phyloP scores from a whole-genome alignment of 1,140 invertebrate species.

The Pseudomyrmex cubaensis region DNA sequence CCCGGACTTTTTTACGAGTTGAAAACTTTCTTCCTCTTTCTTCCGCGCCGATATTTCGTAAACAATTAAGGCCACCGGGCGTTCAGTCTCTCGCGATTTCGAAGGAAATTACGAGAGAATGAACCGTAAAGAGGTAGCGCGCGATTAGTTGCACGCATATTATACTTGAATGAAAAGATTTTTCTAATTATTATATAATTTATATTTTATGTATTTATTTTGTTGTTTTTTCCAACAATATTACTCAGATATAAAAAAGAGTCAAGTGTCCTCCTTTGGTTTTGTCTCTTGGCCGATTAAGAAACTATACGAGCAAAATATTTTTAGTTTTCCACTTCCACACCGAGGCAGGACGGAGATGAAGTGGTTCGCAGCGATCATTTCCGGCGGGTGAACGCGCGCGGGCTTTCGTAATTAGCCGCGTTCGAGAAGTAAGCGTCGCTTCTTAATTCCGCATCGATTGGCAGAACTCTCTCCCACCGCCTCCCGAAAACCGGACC shows the following conservation, averaged over 20 bases:
- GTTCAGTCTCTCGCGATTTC: not conserved
- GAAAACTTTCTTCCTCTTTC: constrained; percentile 32
- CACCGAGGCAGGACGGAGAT: constrained; percentile 27
- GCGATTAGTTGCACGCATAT: no score
- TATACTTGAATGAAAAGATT: no score
- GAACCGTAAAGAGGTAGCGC: not conserved
- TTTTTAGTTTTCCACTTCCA: constrained; percentile 15
- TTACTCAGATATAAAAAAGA: not conserved
- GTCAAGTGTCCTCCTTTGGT: not conserved
- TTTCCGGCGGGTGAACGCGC: constrained; percentile 68
- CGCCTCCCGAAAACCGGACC: constrained; percentile 10
- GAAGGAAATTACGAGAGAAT: not conserved
- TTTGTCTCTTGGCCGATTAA: not conserved
- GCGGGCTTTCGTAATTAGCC: constrained; percentile 71
- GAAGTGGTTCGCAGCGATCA: constrained; percentile 54
- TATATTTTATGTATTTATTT: no score
- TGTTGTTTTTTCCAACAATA: no score
- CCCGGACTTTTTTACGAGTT: constrained; percentile 68
- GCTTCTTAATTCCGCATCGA: constrained; percentile 78
- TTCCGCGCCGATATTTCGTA: constrained; percentile 47
- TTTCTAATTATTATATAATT: no score
- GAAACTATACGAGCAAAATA: constrained; percentile 9
- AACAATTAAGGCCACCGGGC: constrained; percentile 58
- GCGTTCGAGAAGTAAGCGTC: constrained; percentile 62
- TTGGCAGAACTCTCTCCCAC: constrained; percentile 65